Percentiles rank a stretch among this genome's conserved stretches.
Evolutionary conservation across 2,888 invertebrate genomes (phyloP).

Genomic region (Ormia ochracea): DNA sequence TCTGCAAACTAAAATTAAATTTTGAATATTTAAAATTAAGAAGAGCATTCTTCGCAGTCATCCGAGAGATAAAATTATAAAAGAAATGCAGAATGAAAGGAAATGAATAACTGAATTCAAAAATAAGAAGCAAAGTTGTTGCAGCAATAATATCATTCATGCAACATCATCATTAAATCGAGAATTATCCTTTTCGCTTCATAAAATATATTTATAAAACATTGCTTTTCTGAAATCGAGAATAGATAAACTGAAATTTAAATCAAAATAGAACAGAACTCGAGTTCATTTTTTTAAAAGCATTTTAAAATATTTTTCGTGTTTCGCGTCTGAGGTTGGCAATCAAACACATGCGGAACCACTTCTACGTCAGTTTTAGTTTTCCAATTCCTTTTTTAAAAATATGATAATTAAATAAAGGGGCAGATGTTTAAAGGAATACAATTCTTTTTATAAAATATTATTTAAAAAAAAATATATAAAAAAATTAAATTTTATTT

Average conservation of each 20-base stretch:
- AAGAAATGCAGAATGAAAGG: slow-evolving; percentile 5
- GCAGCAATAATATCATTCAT: slow-evolving; percentile 2
- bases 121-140: slow-evolving; percentile 41
- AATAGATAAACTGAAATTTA: slow-evolving; percentile 1
- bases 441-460: background rate
- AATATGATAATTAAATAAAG: background rate
- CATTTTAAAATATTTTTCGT: slow-evolving; percentile 6
- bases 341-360: slow-evolving; percentile 29
- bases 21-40: slow-evolving; percentile 36
- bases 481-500: no score
- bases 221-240: slow-evolving; percentile 6
- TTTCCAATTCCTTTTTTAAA: slow-evolving; percentile 19
- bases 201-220: slow-evolving; percentile 36
- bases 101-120: slow-evolving; percentile 14
- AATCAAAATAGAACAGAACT: slow-evolving; percentile 4
- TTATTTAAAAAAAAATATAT: no score
- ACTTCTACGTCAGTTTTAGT: slow-evolving; percentile 40
- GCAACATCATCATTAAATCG: slow-evolving; percentile 8
- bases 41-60: slow-evolving; percentile 31
- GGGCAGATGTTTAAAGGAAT: background rate
- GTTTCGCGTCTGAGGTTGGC: slow-evolving; percentile 40
- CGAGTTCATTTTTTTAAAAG: background rate
- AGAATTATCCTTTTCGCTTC: slow-evolving; percentile 36
- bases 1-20: slow-evolving; percentile 53
- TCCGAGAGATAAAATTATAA: background rate